A percentile compares a stretch with the other conserved stretches of the same genome.
Conservation (phyloP, 2,888 invertebrate species). For the Tanytarsus gracilentus region DNA sequence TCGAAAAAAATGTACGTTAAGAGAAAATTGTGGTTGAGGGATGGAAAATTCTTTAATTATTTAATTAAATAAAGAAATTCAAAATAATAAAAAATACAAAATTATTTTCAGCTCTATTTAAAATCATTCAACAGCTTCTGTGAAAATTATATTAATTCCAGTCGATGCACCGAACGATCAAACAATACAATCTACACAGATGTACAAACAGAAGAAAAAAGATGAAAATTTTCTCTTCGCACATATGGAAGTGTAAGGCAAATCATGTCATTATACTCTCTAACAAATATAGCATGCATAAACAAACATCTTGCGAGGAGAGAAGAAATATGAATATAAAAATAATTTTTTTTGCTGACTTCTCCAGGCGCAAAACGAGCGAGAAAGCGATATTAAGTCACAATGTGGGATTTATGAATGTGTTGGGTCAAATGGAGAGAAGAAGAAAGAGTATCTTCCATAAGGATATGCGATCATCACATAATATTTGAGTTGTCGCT, state of each 20-base stretch:
- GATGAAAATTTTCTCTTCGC: not conserved
- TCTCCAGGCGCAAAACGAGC: no score
- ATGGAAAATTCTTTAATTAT: no score
- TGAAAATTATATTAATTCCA: not conserved
- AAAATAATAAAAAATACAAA: not conserved
- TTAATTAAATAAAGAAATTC: no score
- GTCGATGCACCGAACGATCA: not conserved
- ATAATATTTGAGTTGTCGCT: not conserved
- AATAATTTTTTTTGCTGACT: constrained; percentile 2
- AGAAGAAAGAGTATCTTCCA: constrained; percentile 6
- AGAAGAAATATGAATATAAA: not conserved
- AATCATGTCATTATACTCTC: constrained; percentile 22
- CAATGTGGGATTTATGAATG: no score
- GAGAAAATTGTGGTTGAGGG: no score
- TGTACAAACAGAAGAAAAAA: constrained; percentile 1
- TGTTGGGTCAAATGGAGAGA: no score
- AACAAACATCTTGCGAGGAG: constrained; percentile 20
- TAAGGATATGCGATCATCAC: not conserved
- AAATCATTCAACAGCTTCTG: no score
- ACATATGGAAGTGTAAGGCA: not conserved
- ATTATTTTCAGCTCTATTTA: no score
- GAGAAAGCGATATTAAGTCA: no score
- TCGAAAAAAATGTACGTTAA: no score
- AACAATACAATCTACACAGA: constrained; percentile 24
- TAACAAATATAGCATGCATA: constrained; percentile 19